Percentiles rank a stretch among this genome's conserved stretches.
Conservation (phyloP, 2,888 invertebrate species). For the Entomobrya proxima region DNA sequence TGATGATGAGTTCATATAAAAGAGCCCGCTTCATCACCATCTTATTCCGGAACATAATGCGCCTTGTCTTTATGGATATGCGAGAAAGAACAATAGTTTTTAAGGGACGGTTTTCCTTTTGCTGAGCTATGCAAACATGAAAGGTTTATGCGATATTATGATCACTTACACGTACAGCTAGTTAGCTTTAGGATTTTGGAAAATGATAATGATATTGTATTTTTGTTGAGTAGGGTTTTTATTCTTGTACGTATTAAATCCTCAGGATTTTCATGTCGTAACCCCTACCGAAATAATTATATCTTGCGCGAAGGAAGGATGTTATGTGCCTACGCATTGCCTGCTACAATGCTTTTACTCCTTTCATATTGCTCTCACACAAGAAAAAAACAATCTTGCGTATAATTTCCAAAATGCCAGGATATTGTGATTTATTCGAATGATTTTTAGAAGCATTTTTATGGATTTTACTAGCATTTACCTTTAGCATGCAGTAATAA, state of each 20-base stretch:
- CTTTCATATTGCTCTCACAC: slow-evolving; percentile 37
- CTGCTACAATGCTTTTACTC: background rate
- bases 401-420: slow-evolving; percentile 67
- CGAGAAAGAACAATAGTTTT: background rate
- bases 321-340: background rate
- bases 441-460: slow-evolving; percentile 57
- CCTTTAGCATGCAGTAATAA: background rate
- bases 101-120: slow-evolving; percentile 9
- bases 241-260: slow-evolving; percentile 58
- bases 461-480: slow-evolving; percentile 32
- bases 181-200: background rate
- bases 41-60: background rate
- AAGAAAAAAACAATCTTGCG: slow-evolving; percentile 63
- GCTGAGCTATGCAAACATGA: slow-evolving; percentile 28
- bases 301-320: slow-evolving; percentile 44
- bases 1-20: slow-evolving; percentile 4
- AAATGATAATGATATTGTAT: background rate
- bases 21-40: slow-evolving; percentile 15
- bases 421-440: slow-evolving; percentile 68
- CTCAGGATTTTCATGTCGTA: slow-evolving; percentile 54
- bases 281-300: slow-evolving; percentile 68
- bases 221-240: slow-evolving; percentile 40
- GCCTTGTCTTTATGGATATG: background rate
- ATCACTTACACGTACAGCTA: slow-evolving; percentile 6
- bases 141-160: slow-evolving; percentile 54